Evolutionary conservation across 2,888 invertebrate genomes (phyloP).

Genomic region (Cybosia mesomella): DNA sequence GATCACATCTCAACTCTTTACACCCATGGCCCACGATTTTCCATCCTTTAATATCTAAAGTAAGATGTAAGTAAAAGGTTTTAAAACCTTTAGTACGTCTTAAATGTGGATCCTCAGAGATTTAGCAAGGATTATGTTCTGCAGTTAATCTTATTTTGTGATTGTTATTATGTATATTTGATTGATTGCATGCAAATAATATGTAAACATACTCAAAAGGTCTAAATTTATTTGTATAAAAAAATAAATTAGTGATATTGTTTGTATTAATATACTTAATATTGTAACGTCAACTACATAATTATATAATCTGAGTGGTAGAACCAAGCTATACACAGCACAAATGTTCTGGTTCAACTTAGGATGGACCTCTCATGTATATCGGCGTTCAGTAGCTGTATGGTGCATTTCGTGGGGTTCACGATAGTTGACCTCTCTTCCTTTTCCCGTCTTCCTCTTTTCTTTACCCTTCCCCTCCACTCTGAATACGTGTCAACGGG

Average conservation of each 20-base stretch:
- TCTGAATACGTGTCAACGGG: not conserved
- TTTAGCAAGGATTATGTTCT: not conserved
- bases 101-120: not conserved
- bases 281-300: too few species aligned
- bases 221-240: not conserved
- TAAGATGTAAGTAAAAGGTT: not conserved
- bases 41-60: not conserved
- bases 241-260: not conserved
- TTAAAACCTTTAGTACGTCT: not conserved
- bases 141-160: not conserved
- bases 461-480: not conserved
- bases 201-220: not conserved
- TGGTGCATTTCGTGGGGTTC: not conserved
- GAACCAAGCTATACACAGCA: not conserved
- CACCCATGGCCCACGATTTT: too few species aligned
- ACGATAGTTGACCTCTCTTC: not conserved
- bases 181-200: not conserved
- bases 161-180: not conserved
- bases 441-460: too few species aligned
- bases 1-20: too few species aligned
- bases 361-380: not conserved
- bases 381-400: not conserved
- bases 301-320: too few species aligned
- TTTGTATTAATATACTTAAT: not conserved
- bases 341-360: not conserved